Base-by-base conservation (phyloP, 1,140 invertebrate genomes). In the Camponotus floridanus region DNA sequence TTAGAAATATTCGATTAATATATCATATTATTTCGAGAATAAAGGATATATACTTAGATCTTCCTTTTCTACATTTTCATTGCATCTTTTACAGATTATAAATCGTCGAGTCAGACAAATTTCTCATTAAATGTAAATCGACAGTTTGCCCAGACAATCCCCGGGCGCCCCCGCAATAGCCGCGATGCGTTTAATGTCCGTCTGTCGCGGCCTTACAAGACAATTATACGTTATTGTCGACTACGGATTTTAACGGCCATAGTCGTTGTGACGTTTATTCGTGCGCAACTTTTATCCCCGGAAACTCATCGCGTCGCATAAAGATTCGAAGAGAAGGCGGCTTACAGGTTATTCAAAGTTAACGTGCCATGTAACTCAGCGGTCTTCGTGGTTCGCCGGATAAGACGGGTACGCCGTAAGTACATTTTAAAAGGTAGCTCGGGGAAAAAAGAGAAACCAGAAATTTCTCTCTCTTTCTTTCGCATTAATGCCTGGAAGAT, bases 331-430 rank as follows among this genome's bases (percentile, higher is more conserved):
- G 55, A 81, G 79, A 36, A 6, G 39, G n/a, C 45, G 45, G 68
- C 73, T 83, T 83, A 83, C 48, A 59, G 68, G 79, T 73, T 83
- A 83, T 83, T 83, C 79, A 83, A 83, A 83, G 68, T 83, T 83
- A 83, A 83, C 68, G 79, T 55, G 31, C 79, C 79, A 73, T 83
- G 68, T 74, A 83, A 83, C 79, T 36, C 33, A 13, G 7, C 36
- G 21, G 15, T 81, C 9, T 71, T 39, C 36, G 65, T 33, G 67
- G 18, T 74, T 83, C 39, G 31, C 13, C 31, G 31, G 48, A 51
- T 33, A 42, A 73, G 68, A 61, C 18, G 39, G 33, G 39, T 48
- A 61, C 5, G 7, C 36, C 36, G 55, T 73, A 74, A 83, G 79
- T 73, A 73, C 79, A 68, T 83, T 73, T 83, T 73, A 61, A 73